Conservation (phyloP, 2,113 vertebrate species). For the Empidonax alnorum region DNA sequence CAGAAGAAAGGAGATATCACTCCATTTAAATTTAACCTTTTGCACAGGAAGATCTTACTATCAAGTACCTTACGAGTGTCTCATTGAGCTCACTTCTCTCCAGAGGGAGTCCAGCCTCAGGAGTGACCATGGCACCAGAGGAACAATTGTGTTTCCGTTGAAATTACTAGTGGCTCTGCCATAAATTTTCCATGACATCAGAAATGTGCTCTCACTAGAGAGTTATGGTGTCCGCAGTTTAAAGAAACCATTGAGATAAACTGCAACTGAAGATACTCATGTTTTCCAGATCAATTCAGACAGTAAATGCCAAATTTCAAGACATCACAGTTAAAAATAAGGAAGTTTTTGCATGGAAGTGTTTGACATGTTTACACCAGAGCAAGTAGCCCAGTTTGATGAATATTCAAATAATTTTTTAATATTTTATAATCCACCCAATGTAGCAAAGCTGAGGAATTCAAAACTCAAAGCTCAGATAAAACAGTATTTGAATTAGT, state of each 20-base stretch:
- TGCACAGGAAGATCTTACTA: background rate
- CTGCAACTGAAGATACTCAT: background rate
- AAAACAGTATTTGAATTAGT: background rate
- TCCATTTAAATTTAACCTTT: background rate
- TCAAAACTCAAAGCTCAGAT: background rate
- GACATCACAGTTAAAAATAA: background rate
- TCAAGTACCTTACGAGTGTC: background rate
- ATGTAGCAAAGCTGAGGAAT: background rate
- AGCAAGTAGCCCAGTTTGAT: background rate
- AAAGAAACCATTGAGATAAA: background rate
- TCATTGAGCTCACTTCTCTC: background rate
- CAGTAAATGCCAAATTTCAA: background rate
- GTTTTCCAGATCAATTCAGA: background rate
- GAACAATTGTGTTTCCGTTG: fast-evolving
- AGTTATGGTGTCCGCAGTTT: background rate
- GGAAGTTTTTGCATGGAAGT: background rate
- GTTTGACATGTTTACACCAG: background rate
- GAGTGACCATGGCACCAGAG: background rate
- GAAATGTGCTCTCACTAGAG: background rate
- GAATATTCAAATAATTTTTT: background rate
- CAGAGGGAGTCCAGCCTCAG: fast-evolving
- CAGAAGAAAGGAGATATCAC: background rate
- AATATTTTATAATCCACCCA: background rate
- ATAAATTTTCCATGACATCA: background rate
- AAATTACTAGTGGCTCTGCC: background rate